Percentiles rank a stretch among this genome's conserved stretches.
Conservation (phyloP, 2,888 invertebrate species). For the Cataglyphis albicans region DNA sequence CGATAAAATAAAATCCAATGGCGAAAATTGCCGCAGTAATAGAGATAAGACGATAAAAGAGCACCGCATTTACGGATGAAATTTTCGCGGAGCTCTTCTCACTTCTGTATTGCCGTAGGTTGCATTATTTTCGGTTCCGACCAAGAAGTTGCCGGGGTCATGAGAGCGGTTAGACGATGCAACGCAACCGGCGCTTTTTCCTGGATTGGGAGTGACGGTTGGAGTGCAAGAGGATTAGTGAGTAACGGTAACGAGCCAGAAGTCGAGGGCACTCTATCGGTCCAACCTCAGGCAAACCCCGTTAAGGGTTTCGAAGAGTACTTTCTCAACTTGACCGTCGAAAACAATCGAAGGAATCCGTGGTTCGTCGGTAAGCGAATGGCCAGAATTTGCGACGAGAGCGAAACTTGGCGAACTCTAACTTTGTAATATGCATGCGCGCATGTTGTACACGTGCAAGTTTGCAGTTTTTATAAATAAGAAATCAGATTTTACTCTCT, state of each 20-base stretch:
- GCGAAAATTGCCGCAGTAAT: slow-evolving; percentile 3
- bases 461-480: not conserved
- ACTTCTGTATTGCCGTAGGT: slow-evolving; percentile 82
- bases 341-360: slow-evolving; percentile 96
- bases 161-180: slow-evolving; percentile 95
- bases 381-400: not conserved
- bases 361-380: slow-evolving; percentile 95
- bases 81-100: not conserved
- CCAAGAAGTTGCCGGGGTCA: slow-evolving; percentile 98
- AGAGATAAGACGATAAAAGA: not conserved
- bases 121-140: slow-evolving; percentile 98
- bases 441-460: not conserved
- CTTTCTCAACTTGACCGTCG: slow-evolving; percentile 93
- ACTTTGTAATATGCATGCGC: not conserved
- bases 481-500: slow-evolving; percentile 3
- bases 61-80: not conserved
- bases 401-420: slow-evolving; percentile 26
- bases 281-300: slow-evolving; percentile 97
- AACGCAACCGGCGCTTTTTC: slow-evolving; percentile 96
- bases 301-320: slow-evolving; percentile 95
- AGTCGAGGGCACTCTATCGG: slow-evolving; percentile 97
- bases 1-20: slow-evolving; percentile 15
- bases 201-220: slow-evolving; percentile 98
- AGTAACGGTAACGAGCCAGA: slow-evolving; percentile 94
- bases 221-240: slow-evolving; percentile 95